phyloP scores from a whole-genome alignment of 2,113 vertebrate species.

The Scomber colias region DNA sequence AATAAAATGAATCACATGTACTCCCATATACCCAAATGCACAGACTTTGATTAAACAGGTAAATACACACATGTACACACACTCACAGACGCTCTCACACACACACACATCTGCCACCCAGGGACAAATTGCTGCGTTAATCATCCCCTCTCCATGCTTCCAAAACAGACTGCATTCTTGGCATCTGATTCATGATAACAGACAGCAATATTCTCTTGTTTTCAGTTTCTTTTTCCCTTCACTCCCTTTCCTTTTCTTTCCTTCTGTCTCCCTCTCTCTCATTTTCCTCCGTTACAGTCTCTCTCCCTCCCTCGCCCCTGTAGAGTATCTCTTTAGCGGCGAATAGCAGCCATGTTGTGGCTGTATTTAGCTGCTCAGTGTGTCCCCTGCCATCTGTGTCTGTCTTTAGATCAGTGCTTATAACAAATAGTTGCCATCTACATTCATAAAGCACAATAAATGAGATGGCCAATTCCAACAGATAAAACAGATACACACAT shows the following conservation, averaged over 20 bases:
- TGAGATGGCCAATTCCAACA: background rate
- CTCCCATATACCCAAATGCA: background rate
- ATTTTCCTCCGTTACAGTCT: background rate
- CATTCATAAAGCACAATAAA: conserved; percentile 8
- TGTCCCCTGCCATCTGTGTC: conserved; percentile 47
- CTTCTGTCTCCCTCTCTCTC: background rate
- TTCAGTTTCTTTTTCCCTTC: background rate
- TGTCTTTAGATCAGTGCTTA: conserved; percentile 27
- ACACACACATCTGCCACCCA: background rate
- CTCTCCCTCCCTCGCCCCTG: conserved; percentile 13
- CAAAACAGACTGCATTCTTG: background rate
- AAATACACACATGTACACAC: background rate
- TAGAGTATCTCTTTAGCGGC: conserved; percentile 32
- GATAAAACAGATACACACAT: background rate
- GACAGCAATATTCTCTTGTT: background rate
- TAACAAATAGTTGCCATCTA: conserved; percentile 22
- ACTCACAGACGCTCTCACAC: background rate
- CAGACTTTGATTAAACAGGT: background rate
- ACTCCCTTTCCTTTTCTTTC: background rate
- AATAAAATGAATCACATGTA: background rate
- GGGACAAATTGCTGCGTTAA: conserved; percentile 16
- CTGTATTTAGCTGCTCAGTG: conserved; percentile 48
- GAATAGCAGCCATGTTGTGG: conserved; percentile 37
- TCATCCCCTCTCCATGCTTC: conserved; percentile 41
- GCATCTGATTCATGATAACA: conserved; percentile 38